Conservation (phyloP, 2,888 invertebrate species). For the Argyra leucocephala region DNA sequence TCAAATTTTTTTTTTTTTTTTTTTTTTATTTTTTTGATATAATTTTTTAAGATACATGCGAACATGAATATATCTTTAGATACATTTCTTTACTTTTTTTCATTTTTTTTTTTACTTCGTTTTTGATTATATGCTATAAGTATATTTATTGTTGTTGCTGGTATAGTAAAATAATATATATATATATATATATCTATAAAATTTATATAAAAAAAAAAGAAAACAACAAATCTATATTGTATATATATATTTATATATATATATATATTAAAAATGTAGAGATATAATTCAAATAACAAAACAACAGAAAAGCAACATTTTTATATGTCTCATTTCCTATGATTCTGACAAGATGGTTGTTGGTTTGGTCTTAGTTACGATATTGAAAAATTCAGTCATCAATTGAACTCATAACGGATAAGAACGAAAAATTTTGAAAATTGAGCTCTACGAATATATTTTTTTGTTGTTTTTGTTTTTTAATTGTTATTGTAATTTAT, state of each 20-base stretch:
- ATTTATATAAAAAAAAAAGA: background rate
- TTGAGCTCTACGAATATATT: slow-evolving; percentile 1
- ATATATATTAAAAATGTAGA: background rate
- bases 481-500: background rate
- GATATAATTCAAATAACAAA: background rate
- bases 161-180: background rate
- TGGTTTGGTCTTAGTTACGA: slow-evolving; percentile 6
- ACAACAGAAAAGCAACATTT: background rate
- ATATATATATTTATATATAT: too few relatives aligned
- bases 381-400: slow-evolving; percentile 39
- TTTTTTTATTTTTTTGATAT: background rate
- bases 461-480: background rate
- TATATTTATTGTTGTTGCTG: background rate
- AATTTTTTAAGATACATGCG: slow-evolving; percentile 6
- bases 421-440: slow-evolving; percentile 31
- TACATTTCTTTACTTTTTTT: background rate
- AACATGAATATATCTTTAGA: slow-evolving; percentile 6
- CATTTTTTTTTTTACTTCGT: background rate
- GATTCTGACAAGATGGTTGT: slow-evolving; percentile 6
- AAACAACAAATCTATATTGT: background rate
- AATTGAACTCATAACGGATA: slow-evolving; percentile 45
- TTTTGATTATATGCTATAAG: background rate
- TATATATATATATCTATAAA: too few relatives aligned
- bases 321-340: slow-evolving; percentile 5
- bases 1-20: background rate